Base-by-base conservation (phyloP, 2,888 invertebrate genomes). In the Synanthedon formicaeformis region DNA sequence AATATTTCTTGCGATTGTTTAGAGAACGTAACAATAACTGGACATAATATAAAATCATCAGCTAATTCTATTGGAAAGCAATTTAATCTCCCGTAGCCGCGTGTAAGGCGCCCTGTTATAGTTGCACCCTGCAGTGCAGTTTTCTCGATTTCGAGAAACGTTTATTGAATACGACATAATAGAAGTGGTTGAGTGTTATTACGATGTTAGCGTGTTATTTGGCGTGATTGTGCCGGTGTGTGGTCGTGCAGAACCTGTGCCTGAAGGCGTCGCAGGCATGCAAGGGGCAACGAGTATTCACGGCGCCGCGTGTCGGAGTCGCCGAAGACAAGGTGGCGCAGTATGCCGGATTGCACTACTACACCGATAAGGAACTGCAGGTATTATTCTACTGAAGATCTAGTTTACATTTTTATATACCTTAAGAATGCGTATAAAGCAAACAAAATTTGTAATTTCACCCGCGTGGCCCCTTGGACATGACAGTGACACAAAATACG, bases 251-350 rank as follows among this genome's bases (percentile, higher is more conserved):
- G 88, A 97, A 97, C 81, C 88, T 97, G 58, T 97, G 97, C 79
- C 89, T 97, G 69, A 95, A 95, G 83, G 92, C 94, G 54, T 92
- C 92, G 60, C 95, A 96, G 69, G 95, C 96, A 51, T 97, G 97
- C 85, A 95, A 96, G 79, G 92, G 92, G 48, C 93, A 92, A 64
- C 90, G 96, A 53, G 86, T 91, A 54, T 96, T 93, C 88, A 92
- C 93, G 60, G 91, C 92, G 55, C 96, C 96, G 8, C 90, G 95
- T 62, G 92, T 96, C 63, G 96, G 96, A 50, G 95, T 97, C 8
- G 94, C 96, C 2, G 95, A 96, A 62, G 95, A 96, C 75, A 95
- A 96, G 80, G 94, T 97, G 18, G 93, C 96, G 0, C 96, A 96
- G 73, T 97, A 96, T 75, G 96, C 96, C 0, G 94, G 94, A 1